Evolutionary conservation across 2,797 vertebrate genomes (phyloP).

Genomic region (Melanotaenia trifasciata): DNA sequence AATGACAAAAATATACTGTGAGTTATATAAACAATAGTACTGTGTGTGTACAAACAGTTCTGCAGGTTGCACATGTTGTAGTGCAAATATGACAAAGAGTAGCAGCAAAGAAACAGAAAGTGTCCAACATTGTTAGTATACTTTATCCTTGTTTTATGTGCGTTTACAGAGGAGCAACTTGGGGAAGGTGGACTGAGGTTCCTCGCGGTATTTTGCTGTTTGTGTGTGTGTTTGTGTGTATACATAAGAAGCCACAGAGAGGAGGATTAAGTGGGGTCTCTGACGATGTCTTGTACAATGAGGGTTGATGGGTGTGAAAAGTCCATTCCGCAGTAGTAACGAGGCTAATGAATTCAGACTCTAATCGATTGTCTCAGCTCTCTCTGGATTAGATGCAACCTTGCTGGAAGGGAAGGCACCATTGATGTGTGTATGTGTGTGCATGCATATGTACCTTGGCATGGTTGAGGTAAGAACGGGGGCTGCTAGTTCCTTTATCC

Average conservation of each 20-base stretch:
- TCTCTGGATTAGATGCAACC: conserved; percentile 96
- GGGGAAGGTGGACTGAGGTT: conserved; percentile 57
- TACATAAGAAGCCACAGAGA: conserved; percentile 64
- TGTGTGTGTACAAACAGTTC: background rate
- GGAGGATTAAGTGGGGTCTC: conserved; percentile 84
- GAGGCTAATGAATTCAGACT: conserved; percentile 97
- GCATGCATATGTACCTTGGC: conserved; percentile 34
- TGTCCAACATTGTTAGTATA: conserved; percentile 6
- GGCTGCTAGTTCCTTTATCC: conserved; percentile 81
- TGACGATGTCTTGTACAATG: conserved; percentile 85
- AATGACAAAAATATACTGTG: too few species aligned
- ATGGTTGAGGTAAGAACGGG: conserved; percentile 59
- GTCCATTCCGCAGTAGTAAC: conserved; percentile 86
- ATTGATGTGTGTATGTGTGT: conserved; percentile 69
- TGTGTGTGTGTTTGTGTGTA: conserved; percentile 57
- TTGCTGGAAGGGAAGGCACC: conserved; percentile 94
- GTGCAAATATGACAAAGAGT: too few species aligned
- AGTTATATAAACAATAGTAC: background rate
- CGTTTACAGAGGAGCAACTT: conserved; percentile 27
- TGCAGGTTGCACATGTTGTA: background rate
- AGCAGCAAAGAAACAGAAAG: background rate
- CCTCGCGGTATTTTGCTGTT: conserved; percentile 40
- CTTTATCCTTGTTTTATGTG: conserved; percentile 10
- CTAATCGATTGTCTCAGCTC: conserved; percentile 96
- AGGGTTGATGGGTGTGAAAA: conserved; percentile 86